Percentiles rank a stretch among this genome's conserved stretches.
Conservation (phyloP, 2,888 invertebrate genomes). For the Terebella lapidaria region DNA sequence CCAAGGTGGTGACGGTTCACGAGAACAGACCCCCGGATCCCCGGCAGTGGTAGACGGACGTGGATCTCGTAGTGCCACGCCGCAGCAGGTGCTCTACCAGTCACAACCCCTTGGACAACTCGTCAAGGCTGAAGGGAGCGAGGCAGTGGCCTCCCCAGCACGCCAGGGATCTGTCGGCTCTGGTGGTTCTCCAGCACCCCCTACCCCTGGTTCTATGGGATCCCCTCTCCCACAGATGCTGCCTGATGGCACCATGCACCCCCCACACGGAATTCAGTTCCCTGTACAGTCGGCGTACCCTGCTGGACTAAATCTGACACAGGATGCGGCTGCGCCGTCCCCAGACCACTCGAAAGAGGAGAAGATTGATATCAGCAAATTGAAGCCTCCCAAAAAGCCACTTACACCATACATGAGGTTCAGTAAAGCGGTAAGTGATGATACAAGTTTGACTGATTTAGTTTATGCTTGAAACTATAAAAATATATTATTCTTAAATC, state of each 20-base stretch:
- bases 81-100: neutral
- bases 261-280: neutral
- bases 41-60: neutral
- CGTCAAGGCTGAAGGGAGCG: neutral
- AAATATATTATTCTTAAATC: too few species aligned
- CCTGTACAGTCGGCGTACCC: neutral
- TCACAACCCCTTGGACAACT: neutral
- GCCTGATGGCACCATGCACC: neutral
- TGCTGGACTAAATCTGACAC: neutral
- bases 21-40: neutral
- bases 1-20: neutral
- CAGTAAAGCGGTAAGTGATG: conserved; percentile 28
- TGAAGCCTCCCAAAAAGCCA: conserved; percentile 26
- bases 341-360: neutral
- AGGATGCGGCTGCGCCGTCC: neutral
- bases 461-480: too few species aligned
- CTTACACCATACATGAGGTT: conserved; percentile 32
- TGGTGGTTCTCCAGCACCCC: neutral
- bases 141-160: neutral
- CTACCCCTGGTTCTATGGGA: conserved; percentile 1
- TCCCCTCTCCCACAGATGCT: neutral
- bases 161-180: neutral
- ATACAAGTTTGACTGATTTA: too few species aligned
- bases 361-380: neutral
- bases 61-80: neutral